phyloP scores from a whole-genome alignment of 2,797 vertebrate genomes.

The Delichon dasypus region DNA sequence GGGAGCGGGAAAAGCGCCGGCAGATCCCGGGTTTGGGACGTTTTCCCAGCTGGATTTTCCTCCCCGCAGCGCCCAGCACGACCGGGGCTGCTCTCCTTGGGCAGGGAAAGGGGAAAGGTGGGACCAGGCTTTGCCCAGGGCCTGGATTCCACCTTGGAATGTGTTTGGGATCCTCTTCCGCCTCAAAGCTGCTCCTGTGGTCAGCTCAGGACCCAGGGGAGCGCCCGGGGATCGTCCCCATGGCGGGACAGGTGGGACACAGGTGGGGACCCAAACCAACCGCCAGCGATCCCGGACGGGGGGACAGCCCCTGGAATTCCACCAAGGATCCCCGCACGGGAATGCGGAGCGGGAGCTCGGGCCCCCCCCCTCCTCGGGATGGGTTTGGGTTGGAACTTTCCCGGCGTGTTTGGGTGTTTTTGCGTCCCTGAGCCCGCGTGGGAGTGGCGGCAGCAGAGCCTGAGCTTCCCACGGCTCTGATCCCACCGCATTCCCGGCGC shows the following conservation, averaged over 20 bases:
- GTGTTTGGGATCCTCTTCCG: neutral
- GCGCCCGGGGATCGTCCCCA: accelerated
- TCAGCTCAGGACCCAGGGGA: neutral
- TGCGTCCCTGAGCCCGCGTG: neutral
- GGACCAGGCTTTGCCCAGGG: neutral
- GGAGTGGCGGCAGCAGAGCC: neutral
- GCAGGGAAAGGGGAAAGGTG: neutral
- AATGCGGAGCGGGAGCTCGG: too few species aligned
- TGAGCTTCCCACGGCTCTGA: neutral
- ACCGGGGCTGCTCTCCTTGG: neutral
- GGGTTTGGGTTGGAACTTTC: neutral
- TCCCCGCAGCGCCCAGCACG: accelerated
- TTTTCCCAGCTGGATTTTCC: neutral
- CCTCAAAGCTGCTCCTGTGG: accelerated
- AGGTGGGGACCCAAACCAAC: neutral
- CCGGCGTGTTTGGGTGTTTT: neutral
- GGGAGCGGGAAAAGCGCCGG: neutral
- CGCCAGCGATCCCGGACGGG: too few species aligned
- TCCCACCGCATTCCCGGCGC: neutral
- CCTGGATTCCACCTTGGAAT: accelerated
- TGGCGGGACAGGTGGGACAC: accelerated
- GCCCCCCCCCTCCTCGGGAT: neutral
- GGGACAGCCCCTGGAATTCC: neutral
- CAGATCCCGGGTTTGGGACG: neutral
- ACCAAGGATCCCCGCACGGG: accelerated